These are phyloP conservation scores for Erannis defoliaria DNA, from an alignment of 2,888 invertebrate species.

Conservation along the genomic window DNA sequence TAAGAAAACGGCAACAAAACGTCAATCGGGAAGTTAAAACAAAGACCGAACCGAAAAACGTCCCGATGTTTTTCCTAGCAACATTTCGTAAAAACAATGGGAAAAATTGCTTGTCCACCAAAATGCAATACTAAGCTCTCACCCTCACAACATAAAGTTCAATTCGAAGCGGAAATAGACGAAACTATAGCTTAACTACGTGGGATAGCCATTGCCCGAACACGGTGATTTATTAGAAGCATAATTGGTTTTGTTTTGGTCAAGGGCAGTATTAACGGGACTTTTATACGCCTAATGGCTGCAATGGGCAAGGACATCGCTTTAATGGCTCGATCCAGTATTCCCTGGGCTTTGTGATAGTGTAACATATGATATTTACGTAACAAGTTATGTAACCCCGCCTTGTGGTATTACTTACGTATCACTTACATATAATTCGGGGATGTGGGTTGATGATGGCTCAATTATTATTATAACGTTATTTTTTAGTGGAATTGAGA, in stretches of 20 bases:
- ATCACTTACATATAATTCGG: constrained; percentile 18
- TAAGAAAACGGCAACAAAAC: constrained; percentile 26
- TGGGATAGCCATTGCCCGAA: constrained; percentile 52
- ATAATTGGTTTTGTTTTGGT: constrained; percentile 79
- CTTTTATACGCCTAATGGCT: constrained; percentile 74
- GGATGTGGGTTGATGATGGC: constrained; percentile 16
- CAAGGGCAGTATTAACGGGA: constrained; percentile 73
- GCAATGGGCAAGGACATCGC: constrained; percentile 62
- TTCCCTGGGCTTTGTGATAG: constrained; percentile 38
- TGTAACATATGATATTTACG: constrained; percentile 32
- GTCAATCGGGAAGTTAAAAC: constrained; percentile 23
- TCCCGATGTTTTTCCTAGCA: constrained; percentile 50
- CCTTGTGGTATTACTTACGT: constrained; percentile 20
- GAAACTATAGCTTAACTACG: constrained; percentile 50
- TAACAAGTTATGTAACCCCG: constrained; percentile 21
- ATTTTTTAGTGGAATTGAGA: constrained; percentile 12
- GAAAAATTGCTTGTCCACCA: constrained; percentile 47
- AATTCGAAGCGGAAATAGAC: background rate
- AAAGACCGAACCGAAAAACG: constrained; percentile 33
- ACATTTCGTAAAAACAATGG: constrained; percentile 48
- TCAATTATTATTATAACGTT: constrained; percentile 22
- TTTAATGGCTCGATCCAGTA: constrained; percentile 59
- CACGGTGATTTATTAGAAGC: constrained; percentile 72
- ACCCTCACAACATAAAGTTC: constrained; percentile 32
- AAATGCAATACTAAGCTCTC: constrained; percentile 26